Base-by-base conservation (phyloP, 2,888 invertebrate genomes). In the Sepioteuthis lessoniana region DNA sequence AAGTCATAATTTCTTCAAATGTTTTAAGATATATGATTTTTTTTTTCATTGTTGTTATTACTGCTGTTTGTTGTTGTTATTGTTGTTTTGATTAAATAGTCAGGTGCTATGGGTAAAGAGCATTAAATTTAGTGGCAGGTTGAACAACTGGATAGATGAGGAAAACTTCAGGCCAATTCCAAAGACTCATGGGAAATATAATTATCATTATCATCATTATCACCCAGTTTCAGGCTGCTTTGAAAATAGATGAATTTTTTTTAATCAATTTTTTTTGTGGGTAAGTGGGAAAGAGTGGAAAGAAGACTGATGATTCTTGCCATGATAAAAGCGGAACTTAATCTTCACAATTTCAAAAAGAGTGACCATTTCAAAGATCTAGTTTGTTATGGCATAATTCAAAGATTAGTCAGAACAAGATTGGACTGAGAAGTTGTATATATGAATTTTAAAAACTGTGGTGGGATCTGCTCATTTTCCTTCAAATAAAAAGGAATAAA, bases 221-320 rank as follows among this genome's bases (percentile, higher is more conserved):
- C 76, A 76, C 35, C 76, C n/a, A 76, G 76, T 76, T 76, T 76
- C 76, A 76, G 76, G n/a, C n/a, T 76, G 76, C 76, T 76, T 76
- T 76, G 8, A 76, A 76, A 31, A n/a, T 76, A 60, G 31, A 10
- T 76, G 7, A 0, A 16, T 76, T 76, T 76, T 76, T n/a, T 13
- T n/a, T 76, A 31, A 16, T 16, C 16, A 16, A 50, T 19, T 19
- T 35, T 76, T 76, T 13, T 76, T 76, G n/a, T 13, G n/a, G 76
- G n/a, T 1, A n/a, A n/a, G 76, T 13, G 60, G 60, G 60, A 8
- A 16, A n/a, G 76, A 35, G 13, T 76, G 76, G 76, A 16, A 19
- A 76, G 16, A n/a, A 1, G n/a, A 35, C 35, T 76, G 76, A 35
- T 76, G n/a, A 76, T 76, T 76, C 76, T 76, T 76, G 76, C 76